These are phyloP conservation scores for Rhinopomastus cyanomelas DNA, from an alignment of 2,113 vertebrate species.

Conservation along the genomic window DNA sequence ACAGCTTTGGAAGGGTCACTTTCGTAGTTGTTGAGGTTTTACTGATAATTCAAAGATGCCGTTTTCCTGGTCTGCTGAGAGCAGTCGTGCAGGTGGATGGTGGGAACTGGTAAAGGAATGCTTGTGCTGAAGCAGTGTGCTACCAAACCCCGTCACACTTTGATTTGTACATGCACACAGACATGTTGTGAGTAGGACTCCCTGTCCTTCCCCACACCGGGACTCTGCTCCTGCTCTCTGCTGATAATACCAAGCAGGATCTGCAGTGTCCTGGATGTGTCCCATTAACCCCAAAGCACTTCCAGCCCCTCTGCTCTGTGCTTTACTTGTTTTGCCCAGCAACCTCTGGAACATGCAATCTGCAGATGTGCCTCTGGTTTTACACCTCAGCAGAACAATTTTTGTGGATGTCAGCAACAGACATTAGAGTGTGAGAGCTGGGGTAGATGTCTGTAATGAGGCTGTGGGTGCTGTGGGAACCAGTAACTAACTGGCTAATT, in stretches of 20 bases:
- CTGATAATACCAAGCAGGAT: neutral
- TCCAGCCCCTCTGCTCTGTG: neutral
- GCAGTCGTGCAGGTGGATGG: neutral
- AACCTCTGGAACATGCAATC: neutral
- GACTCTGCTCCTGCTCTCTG: neutral
- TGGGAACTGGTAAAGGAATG: neutral
- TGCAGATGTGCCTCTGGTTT: neutral
- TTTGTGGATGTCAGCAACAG: neutral
- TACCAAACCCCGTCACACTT: neutral
- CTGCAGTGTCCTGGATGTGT: neutral
- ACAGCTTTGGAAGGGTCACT: too few relatives aligned
- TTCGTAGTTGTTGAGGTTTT: neutral
- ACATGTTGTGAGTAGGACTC: fast-evolving
- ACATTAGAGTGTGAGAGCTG: neutral
- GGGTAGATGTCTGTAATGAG: neutral
- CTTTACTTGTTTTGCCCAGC: neutral
- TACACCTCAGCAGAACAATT: neutral
- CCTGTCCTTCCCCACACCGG: neutral
- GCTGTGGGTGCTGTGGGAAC: neutral
- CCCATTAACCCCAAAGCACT: neutral
- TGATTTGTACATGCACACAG: neutral
- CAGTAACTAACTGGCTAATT: neutral
- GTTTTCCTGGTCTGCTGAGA: neutral
- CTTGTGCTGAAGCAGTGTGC: neutral
- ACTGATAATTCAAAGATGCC: neutral